Conservation (phyloP, 2,888 invertebrate genomes). For the Drosophila nigricruria region DNA sequence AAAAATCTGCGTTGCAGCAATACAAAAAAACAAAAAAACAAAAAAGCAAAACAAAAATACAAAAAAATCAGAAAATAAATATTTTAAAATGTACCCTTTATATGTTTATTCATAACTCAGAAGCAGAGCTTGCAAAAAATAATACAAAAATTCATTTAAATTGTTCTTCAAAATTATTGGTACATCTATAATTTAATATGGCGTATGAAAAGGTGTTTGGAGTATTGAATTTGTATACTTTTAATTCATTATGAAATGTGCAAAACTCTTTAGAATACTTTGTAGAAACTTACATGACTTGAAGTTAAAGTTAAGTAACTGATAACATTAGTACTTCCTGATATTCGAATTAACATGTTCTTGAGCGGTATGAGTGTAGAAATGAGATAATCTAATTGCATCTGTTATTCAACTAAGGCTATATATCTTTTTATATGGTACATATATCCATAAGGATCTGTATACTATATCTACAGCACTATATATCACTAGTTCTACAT, state of each 20-base stretch:
- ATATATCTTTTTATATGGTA: neutral
- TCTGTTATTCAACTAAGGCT: no score
- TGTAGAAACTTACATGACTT: no score
- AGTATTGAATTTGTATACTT: neutral
- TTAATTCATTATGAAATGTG: neutral
- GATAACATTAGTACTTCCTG: no score
- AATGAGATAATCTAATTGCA: no score
- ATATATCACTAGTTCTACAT: neutral
- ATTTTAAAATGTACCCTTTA: conserved; percentile 31
- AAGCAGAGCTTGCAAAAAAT: neutral
- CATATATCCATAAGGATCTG: no score
- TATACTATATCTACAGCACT: no score
- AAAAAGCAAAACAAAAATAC: conserved; percentile 4
- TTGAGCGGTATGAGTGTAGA: no score
- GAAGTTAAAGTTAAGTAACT: no score
- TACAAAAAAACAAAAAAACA: conserved; percentile 39
- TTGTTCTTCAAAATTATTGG: neutral
- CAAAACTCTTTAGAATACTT: no score
- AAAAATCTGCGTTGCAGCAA: conserved; percentile 42
- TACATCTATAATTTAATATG: conserved; percentile 4
- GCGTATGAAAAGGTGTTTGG: neutral
- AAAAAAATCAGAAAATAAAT: conserved; percentile 31
- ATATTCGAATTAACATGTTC: no score
- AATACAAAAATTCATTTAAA: neutral
- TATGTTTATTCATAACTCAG: conserved; percentile 24